Base-by-base conservation (phyloP, 2,113 vertebrate species). In the Psittacara wagleri region DNA sequence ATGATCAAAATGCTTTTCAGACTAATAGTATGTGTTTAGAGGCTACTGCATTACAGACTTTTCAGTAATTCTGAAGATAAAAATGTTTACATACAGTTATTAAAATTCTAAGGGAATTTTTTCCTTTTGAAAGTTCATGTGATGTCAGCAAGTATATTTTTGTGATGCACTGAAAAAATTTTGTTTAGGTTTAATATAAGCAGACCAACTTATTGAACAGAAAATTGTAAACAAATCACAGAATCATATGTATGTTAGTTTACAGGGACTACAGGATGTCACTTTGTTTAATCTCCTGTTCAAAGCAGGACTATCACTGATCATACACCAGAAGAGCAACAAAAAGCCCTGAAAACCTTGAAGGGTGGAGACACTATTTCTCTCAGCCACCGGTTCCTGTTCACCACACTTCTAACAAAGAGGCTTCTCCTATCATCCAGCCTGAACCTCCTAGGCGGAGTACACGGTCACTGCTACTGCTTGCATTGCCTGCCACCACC, bases 401-500 rank as follows among this genome's bases (percentile, higher is more conserved):
- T 41, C 8, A 51, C 8, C 29, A 68, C 13, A 6, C 14, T 28
- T 78, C 29, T 79, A 59, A 72, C 3, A 25, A 74, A n/a, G 23
- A 72, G 25, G 10, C 15, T 64, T 91, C 82, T 68, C 25, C 23
- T 68, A 4, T 41, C n/a, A 49, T 23, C 39, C 52, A 82, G 29
- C 9, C 41, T 44, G 28, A 67, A 79, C 4, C 9, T 44, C 51
- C 28, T 28, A 29, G 12, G 10, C 19, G 20, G 80, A 88, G 68
- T 5, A 1, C 0, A 0, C 18, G 33, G 48, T 37, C 33, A 18
- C 37, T 78, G 17, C 6, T 31, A 73, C 43, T 52, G 9, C n/a
- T 52, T n/a, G 1, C 7, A 43, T 51, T 51, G 66, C 41, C 49
- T 52, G 17, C 69, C 37, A 48, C 14, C 31, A 66, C 9, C 41